Evolutionary conservation across 1,140 invertebrate species (phyloP), one percentile per base, ranked within the genome.

Genomic region (Olivierus martensii): DNA sequence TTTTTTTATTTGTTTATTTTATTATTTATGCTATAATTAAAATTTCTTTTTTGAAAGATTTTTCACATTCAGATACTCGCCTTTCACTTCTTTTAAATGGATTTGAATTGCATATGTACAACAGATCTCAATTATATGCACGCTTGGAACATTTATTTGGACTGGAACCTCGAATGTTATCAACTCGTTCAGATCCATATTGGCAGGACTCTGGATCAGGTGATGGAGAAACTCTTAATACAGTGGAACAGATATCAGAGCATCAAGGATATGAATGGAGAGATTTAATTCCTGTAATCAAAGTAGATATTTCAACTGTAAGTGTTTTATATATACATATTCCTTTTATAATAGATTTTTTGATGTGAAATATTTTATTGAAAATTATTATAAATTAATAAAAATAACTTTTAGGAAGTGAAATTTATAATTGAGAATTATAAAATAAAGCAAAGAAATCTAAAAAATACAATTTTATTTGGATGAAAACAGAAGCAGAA

Each of bases 251-350:
- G 53, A 49, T 60, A 22, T n/a, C 49, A 46, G 42, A 63, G 19
- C 60, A 48, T 35, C 56, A 61, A 36, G 62, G 62, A 58, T 66
- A 64, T 55, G 89, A 87, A 3, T 96, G 94, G 90, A 76, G 93
- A 61, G 90, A 96, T 74, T 75, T 99, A 45, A 90, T 97, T 64
- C 94, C 94, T 45, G 88, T 95, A 22, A 95, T 96, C 51, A 97
- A 96, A 74, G 74, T 94, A 42, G 91, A 97, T 65, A 79, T 97
- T 43, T 85, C 81, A 52, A 83, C 83, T 39, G 81, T 83, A 70
- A 75, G 73, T 72, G 12, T n/a, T 28, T 28, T 28, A 28, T 6
- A 28, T 28, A 28, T 28, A 28, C 9, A 4, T 28, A 28, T 28
- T 28, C 22, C 7, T 28, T 28, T 28, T 28, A 28, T 28, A 28